Percentiles rank a stretch among this genome's conserved stretches.
phyloP scores from a whole-genome alignment of 2,888 invertebrate species.

The Pachymerium ferrugineum region DNA sequence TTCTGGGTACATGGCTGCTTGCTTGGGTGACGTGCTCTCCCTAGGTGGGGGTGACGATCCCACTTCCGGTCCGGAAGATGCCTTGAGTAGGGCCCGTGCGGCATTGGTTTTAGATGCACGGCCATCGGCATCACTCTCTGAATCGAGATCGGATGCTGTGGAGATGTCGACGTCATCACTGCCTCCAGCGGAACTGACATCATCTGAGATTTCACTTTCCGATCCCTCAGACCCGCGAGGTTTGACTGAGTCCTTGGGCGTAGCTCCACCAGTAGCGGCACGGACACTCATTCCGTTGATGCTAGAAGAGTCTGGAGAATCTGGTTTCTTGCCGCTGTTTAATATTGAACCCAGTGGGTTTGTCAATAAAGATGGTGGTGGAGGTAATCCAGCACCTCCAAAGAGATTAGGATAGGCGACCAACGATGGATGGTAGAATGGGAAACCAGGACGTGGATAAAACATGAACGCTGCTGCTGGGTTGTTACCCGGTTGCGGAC shows the following conservation, averaged over 20 bases:
- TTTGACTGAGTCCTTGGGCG: conserved; percentile 28
- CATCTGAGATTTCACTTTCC: conserved; percentile 40
- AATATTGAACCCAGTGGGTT: conserved; percentile 59
- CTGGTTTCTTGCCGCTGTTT: conserved; percentile 32
- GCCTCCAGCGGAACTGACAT: conserved; percentile 38
- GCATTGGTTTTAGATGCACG: conserved; percentile 4
- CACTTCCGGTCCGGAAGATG: conserved; percentile 22
- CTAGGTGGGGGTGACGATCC: conserved; percentile 39
- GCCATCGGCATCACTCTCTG: conserved; percentile 36
- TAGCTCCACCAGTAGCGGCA: not conserved
- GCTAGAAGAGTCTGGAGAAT: conserved; percentile 35
- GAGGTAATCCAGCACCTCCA: conserved; percentile 35
- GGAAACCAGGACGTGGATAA: conserved; percentile 59
- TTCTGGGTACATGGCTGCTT: conserved; percentile 64
- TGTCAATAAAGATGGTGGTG: conserved; percentile 46
- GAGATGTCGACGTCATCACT: conserved; percentile 36
- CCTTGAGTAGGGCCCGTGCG: conserved; percentile 25
- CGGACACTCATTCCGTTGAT: not conserved
- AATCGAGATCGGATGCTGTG: conserved; percentile 35
- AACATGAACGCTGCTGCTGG: conserved; percentile 53
- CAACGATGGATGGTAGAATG: conserved; percentile 53
- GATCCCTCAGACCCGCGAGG: conserved; percentile 37
- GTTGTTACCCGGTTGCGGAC: conserved; percentile 36
- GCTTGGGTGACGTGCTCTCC: conserved; percentile 64
- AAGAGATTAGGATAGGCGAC: conserved; percentile 47